phyloP scores from a whole-genome alignment of 1,140 invertebrate genomes.

The Cepaea nemoralis region DNA sequence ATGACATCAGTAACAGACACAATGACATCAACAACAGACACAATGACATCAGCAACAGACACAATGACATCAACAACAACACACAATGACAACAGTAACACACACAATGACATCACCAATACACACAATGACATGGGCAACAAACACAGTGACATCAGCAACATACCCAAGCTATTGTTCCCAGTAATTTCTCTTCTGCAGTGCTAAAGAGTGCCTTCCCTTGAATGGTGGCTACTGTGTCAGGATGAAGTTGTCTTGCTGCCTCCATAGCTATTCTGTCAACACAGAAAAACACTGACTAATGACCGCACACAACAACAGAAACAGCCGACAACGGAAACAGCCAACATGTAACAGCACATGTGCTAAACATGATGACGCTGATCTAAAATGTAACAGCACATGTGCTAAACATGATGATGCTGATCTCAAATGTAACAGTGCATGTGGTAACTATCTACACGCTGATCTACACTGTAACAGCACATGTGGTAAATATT shows the following conservation, averaged over 20 bases:
- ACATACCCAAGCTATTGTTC: constrained; percentile 84
- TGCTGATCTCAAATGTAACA: no score
- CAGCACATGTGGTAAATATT: neutral
- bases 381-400: no score
- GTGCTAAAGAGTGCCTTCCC: constrained; percentile 90
- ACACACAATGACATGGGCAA: neutral
- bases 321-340: no score
- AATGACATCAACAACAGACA: no score
- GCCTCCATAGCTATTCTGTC: constrained; percentile 88
- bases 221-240: constrained; percentile 87
- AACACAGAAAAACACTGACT: neutral
- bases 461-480: no score
- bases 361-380: neutral
- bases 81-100: neutral
- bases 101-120: neutral
- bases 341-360: no score
- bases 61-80: neutral
- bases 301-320: no score
- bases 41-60: neutral
- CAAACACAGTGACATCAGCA: neutral
- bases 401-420: neutral
- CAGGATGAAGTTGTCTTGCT: constrained; percentile 93
- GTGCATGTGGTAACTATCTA: neutral
- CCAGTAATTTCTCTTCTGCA: constrained; percentile 89
- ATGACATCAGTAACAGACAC: no score